These are phyloP conservation scores for Idaea dimidiata DNA, from an alignment of 2,888 invertebrate species.

Conservation along the genomic window DNA sequence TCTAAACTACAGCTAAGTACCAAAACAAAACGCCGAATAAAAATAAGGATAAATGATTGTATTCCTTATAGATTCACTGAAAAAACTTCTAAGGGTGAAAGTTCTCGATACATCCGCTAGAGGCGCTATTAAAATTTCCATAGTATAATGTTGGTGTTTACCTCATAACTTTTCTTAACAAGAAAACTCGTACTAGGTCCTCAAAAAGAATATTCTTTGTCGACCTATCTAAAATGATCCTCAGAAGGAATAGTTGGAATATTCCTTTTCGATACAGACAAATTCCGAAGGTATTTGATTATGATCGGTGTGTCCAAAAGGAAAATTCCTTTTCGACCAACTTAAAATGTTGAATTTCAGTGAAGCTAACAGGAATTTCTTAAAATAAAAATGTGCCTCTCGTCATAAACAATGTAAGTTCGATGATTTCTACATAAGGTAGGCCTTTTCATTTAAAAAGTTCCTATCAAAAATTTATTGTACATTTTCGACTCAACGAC, in stretches of 20 bases:
- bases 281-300: no score
- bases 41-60: slow-evolving; percentile 5
- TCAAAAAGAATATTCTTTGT: no score
- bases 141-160: no score
- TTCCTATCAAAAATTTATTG: slow-evolving; percentile 37
- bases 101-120: no score
- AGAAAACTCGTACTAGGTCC: no score
- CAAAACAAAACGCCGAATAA: slow-evolving; percentile 42
- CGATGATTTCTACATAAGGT: background rate
- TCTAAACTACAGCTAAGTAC: slow-evolving; percentile 56
- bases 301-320: background rate
- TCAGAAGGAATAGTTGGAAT: no score
- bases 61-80: background rate
- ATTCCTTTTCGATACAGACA: no score
- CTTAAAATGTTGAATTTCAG: background rate
- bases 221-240: no score
- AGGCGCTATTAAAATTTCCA: no score
- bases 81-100: background rate
- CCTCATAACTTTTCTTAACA: no score
- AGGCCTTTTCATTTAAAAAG: background rate
- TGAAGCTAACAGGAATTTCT: background rate
- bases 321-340: background rate
- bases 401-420: background rate
- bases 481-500: slow-evolving; percentile 14
- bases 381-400: slow-evolving; percentile 3